These are phyloP conservation scores for Xestoiulus laeticollis DNA, from an alignment of 2,888 invertebrate species.

Conservation along the genomic window DNA sequence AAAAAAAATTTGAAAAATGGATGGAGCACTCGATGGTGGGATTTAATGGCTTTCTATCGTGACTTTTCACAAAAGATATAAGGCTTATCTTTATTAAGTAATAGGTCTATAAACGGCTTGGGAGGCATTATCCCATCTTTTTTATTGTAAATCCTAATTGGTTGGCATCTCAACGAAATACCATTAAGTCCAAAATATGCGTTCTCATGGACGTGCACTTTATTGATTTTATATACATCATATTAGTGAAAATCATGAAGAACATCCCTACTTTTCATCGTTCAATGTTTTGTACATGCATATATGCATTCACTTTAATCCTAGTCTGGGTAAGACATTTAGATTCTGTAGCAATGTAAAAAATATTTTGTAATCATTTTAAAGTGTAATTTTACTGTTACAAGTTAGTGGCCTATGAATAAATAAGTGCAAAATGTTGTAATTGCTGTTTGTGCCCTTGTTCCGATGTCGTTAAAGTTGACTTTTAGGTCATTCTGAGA, in stretches of 20 bases:
- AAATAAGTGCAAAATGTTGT: background rate
- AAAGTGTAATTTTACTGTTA: too few species aligned
- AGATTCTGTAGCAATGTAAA: too few species aligned
- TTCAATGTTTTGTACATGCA: background rate
- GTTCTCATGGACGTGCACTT: background rate
- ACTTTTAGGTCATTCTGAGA: background rate
- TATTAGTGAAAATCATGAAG: background rate
- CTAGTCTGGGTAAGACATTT: too few species aligned
- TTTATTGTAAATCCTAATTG: constrained; percentile 34
- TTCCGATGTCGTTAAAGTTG: background rate
- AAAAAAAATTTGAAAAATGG: constrained; percentile 15
- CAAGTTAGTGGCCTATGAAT: background rate
- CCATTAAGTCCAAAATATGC: constrained; percentile 33
- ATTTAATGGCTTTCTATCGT: constrained; percentile 34
- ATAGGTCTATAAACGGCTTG: constrained; percentile 23
- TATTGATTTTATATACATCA: constrained; percentile 7
- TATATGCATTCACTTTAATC: background rate
- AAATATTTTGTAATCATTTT: too few species aligned
- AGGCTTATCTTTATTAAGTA: constrained; percentile 33
- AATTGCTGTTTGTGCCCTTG: background rate
- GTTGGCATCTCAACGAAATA: constrained; percentile 31
- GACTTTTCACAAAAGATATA: constrained; percentile 34
- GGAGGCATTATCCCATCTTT: background rate
- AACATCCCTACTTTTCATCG: background rate
- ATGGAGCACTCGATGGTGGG: constrained; percentile 34